A percentile compares a stretch with the other conserved stretches of the same genome.
phyloP scores from a whole-genome alignment of 2,113 vertebrate genomes.

The Trematocara stigmaticum region DNA sequence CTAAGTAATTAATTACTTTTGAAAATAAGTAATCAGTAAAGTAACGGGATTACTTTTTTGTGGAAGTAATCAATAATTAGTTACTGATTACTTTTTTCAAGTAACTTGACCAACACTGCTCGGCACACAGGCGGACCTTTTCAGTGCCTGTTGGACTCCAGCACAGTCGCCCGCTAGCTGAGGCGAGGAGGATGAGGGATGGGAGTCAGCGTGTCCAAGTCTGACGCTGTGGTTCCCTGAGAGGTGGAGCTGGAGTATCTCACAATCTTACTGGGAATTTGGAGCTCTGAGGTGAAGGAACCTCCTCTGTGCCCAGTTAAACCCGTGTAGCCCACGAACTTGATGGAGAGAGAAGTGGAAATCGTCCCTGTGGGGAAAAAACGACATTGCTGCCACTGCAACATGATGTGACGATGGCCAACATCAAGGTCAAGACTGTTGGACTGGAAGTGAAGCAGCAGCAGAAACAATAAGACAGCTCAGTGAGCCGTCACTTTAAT shows the following conservation, averaged over 20 bases:
- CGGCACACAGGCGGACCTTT: background rate
- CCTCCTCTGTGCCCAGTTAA: background rate
- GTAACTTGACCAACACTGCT: background rate
- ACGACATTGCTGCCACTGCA: background rate
- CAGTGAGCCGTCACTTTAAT: background rate
- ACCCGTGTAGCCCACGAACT: background rate
- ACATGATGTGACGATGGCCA: background rate
- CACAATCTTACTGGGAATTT: background rate
- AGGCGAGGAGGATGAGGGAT: background rate
- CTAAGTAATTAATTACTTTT: no score
- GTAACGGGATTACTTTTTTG: no score
- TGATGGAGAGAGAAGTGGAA: background rate
- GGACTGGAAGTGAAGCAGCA: background rate
- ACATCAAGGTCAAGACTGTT: background rate
- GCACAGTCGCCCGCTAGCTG: background rate
- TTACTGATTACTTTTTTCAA: no score
- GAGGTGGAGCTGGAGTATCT: background rate
- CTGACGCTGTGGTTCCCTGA: background rate
- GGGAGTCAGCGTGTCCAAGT: background rate
- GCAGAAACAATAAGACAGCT: background rate
- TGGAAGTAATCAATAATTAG: no score
- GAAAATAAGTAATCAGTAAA: no score
- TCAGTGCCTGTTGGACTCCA: background rate
- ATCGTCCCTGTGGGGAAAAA: background rate
- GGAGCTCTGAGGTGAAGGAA: background rate